Base-by-base conservation (phyloP, 1,140 invertebrate genomes). In the Chelonus insularis region DNA sequence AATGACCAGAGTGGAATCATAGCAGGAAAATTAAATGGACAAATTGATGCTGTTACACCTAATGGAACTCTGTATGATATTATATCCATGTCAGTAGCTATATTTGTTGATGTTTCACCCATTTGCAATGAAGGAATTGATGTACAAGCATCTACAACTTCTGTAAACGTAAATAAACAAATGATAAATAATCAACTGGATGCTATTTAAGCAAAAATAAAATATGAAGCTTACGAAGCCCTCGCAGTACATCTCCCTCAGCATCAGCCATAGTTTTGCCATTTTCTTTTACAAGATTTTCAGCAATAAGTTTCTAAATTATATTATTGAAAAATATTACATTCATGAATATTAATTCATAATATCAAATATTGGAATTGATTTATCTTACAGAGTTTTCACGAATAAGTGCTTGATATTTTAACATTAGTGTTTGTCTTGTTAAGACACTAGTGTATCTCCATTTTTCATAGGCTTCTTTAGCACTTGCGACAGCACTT, bases 1-100 rank as follows among this genome's bases (percentile, higher is more conserved):
- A 98, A 97, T 90, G 97, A 98, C 97, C 98, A 99, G 1, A 99
- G 84, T 0, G 98, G 98, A 72, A 99, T 98, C 98, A 99, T 99
- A 34, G 97, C 97, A 0, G 98, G 97, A 80, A 99, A 99, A 81
- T 96, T 96, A 74, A 96, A 96, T 0, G 93, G 93, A 32, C 93
- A 92, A 70, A 97, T 95, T 36, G 94, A 95, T 69, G 78, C 78
- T 57, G 91, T 87, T 12, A 97, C 93, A 47, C 96, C 96, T 1
- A 98, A 81, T 0, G 97, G 96, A 20, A 94, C 75, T 67, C 94
- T 89, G 74, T 95, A 94, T 0, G 94, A 95, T 61, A 91, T 85
- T 2, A 91, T 91, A 71, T 97, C 94, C 92, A 97, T 94, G 71
- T 98, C 96, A 62, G 91, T 95, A 0, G 95, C 89, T 47, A 99